Evolutionary conservation across 1,140 invertebrate species (phyloP).

Genomic region (Hylaeus volcanicus): DNA sequence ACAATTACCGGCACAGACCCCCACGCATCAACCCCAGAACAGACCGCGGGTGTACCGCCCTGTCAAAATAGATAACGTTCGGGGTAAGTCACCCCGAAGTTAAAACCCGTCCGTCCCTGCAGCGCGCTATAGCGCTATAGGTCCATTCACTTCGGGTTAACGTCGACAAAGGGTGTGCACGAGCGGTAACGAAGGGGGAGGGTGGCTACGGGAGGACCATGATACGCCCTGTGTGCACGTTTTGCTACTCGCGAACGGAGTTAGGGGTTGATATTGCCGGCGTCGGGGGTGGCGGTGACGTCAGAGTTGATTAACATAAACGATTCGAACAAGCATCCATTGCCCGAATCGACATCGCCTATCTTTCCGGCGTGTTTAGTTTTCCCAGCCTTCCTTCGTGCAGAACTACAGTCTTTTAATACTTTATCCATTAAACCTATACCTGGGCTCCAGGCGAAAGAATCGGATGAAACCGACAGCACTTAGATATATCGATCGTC

Average conservation of each 20-base stretch:
- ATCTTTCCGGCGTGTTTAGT: neutral
- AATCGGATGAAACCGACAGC: too few relatives aligned
- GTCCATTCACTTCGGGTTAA: slow-evolving; percentile 76
- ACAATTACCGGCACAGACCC: slow-evolving; percentile 72
- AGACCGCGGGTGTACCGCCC: slow-evolving; percentile 77
- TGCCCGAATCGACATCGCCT: slow-evolving; percentile 24
- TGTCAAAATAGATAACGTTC: slow-evolving; percentile 81
- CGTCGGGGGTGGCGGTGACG: slow-evolving; percentile 56
- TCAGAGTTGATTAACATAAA: slow-evolving; percentile 69
- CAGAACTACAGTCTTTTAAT: neutral
- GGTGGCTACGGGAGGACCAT: slow-evolving; percentile 46
- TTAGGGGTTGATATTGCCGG: slow-evolving; percentile 60
- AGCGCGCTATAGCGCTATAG: slow-evolving; percentile 56
- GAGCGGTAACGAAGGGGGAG: slow-evolving; percentile 53
- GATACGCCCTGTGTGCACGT: slow-evolving; percentile 60
- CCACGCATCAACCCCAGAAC: slow-evolving; percentile 66
- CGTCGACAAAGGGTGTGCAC: slow-evolving; percentile 72
- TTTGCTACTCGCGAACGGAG: slow-evolving; percentile 42
- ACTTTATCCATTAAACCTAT: too few relatives aligned
- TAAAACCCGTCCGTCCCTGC: slow-evolving; percentile 75
- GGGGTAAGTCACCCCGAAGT: slow-evolving; percentile 78
- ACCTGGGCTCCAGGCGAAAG: too few relatives aligned
- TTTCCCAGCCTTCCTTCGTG: neutral
- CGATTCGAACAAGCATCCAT: slow-evolving; percentile 42
- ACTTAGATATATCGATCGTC: neutral